Percentiles rank a stretch among this genome's conserved stretches.
These are phyloP conservation scores for Phylloscopus whistleri DNA, from an alignment of 2,113 vertebrate genomes.

Conservation along the genomic window DNA sequence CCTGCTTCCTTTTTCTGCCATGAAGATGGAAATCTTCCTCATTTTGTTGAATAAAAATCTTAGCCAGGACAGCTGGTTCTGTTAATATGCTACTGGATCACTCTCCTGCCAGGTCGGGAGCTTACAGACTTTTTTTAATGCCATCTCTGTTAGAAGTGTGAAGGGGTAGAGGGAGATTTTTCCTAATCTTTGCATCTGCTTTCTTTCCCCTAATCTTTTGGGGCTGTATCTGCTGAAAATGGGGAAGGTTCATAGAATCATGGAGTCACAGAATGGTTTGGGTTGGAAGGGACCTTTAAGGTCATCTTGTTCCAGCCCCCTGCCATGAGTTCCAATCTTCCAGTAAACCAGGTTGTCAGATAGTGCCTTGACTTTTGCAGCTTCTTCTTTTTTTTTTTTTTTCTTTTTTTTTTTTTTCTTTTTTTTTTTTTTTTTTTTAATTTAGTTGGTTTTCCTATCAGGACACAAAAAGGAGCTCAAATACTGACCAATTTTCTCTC, in stretches of 20 bases:
- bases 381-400: not conserved
- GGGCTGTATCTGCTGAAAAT: not conserved
- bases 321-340: not conserved
- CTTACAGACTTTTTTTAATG: not conserved
- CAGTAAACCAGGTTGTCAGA: too few species aligned
- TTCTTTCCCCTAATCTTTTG: not conserved
- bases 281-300: not conserved
- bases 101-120: fast-evolving
- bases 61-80: not conserved
- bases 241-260: not conserved
- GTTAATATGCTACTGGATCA: not conserved
- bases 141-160: not conserved
- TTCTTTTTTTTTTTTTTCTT: too few species aligned
- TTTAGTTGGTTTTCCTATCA: not conserved
- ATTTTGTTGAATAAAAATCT: not conserved
- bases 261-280: not conserved
- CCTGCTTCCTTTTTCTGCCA: not conserved
- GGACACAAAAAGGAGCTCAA: not conserved
- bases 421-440: not conserved
- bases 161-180: not conserved
- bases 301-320: not conserved
- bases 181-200: not conserved
- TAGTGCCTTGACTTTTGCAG: too few species aligned
- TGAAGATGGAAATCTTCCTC: not conserved
- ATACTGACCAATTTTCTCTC: not conserved